Evolutionary conservation across 2,888 invertebrate species (phyloP), one percentile per base, ranked within the genome.

Genomic region (Corythucha ciliata): DNA sequence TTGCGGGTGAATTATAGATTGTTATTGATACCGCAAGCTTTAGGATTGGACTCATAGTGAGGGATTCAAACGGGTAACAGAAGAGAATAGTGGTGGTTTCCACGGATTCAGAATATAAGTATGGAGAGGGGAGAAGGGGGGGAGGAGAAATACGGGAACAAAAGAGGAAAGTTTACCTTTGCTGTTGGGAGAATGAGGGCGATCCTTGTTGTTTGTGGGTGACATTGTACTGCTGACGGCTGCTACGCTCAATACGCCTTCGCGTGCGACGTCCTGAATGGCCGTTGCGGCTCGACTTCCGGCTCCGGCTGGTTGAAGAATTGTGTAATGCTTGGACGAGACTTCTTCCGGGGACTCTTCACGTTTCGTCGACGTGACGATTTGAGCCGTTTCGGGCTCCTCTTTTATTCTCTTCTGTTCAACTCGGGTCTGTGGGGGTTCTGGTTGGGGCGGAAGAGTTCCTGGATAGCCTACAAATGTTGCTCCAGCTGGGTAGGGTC

Each of bases 281-380:
- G 83, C 86, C 32, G 82, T 82, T 41, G 86, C 86, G 0, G 86
- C 86, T 44, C 86, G 76, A 20, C 87, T 86, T 3, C 85, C 83
- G 1, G 79, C 76, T 25, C 81, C 82, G 10, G 87, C 87, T 1
- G 88, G 88, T 68, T 89, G 88, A 57, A 89, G 72, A 60, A 87
- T 87, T 55, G 88, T 89, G 66, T 88, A 89, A 67, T 88, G 87
- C 70, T 89, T 89, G 55, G 80, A 79, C 10, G 47, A 52, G 1
- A 57, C 51, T 66, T 62, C 63, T 57, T 67, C 67, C 0, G 57
- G 53, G 67, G 62, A 63, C 55, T 67, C 67, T 46, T 54, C 42
- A 29, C 56, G 56, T 69, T 71, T 57, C 67, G 65, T 26, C 54
- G 56, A 42, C 32, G 56, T 52, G 48, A 56, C 50, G n/a, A n/a